phyloP scores from a whole-genome alignment of 2,888 invertebrate species.

The Hofmannophila pseudospretella region DNA sequence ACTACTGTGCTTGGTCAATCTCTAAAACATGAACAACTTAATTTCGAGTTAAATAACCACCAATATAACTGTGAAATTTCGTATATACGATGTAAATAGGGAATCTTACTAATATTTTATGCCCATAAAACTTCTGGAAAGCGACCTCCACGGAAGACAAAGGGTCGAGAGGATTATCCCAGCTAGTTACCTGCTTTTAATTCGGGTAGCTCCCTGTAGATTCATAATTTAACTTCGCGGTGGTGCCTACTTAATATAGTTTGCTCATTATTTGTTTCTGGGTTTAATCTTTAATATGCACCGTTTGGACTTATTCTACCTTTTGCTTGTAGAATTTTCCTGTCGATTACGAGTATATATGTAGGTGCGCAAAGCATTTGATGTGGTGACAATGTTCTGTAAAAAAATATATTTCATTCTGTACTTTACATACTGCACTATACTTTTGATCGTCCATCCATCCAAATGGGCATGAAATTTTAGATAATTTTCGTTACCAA shows the following conservation, averaged over 20 bases:
- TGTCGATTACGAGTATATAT: too few species aligned
- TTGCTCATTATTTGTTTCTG: conserved; percentile 24
- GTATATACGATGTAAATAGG: conserved; percentile 11
- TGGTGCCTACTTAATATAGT: conserved; percentile 31
- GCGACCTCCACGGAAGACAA: conserved; percentile 35
- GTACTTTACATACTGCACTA: too few species aligned
- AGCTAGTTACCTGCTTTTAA: conserved; percentile 43
- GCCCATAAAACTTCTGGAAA: conserved; percentile 38
- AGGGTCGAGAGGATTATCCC: conserved; percentile 41
- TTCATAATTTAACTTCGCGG: conserved; percentile 43
- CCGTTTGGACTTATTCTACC: conserved; percentile 15
- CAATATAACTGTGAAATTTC: not conserved
- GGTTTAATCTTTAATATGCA: conserved; percentile 19
- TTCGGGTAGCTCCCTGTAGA: conserved; percentile 35
- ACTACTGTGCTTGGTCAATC: too few species aligned
- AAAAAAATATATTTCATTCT: too few species aligned
- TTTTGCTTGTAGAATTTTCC: too few species aligned
- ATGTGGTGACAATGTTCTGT: too few species aligned
- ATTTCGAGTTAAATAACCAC: not conserved
- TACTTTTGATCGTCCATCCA: too few species aligned
- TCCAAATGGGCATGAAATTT: too few species aligned
- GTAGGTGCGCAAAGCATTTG: too few species aligned
- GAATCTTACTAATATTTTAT: conserved; percentile 37
- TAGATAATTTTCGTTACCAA: too few species aligned
- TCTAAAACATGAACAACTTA: too few species aligned